These are phyloP conservation scores for Anthoptus insignis DNA, from an alignment of 2,888 invertebrate genomes.

Conservation along the genomic window DNA sequence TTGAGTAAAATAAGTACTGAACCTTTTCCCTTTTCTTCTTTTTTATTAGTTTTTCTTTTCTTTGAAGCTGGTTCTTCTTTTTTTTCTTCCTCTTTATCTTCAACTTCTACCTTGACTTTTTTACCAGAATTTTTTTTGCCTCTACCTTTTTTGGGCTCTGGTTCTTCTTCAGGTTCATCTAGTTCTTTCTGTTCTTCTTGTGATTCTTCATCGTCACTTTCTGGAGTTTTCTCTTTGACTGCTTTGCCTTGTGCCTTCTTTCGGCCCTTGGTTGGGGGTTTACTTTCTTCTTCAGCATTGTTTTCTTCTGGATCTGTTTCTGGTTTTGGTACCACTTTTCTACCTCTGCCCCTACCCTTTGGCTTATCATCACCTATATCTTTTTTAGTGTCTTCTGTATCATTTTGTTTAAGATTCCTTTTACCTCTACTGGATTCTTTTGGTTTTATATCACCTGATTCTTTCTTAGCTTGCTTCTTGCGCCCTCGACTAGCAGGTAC, in stretches of 20 bases:
- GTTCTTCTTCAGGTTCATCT: constrained; percentile 58
- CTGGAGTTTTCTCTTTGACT: constrained; percentile 59
- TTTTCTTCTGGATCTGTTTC: constrained; percentile 58
- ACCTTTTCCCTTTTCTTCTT: constrained; percentile 70
- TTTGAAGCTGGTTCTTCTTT: constrained; percentile 60
- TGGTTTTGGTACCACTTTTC: constrained; percentile 63
- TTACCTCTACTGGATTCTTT: constrained; percentile 63
- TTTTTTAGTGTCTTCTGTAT: constrained; percentile 49
- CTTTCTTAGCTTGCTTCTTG: constrained; percentile 72
- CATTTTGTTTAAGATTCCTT: constrained; percentile 63
- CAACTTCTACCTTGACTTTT: constrained; percentile 69
- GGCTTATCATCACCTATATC: constrained; percentile 63
- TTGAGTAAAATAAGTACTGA: constrained; percentile 31
- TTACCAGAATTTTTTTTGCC: constrained; percentile 67
- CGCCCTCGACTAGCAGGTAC: constrained; percentile 61
- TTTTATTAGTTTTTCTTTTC: constrained; percentile 67
- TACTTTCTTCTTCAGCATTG: constrained; percentile 56
- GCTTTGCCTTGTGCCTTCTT: constrained; percentile 58
- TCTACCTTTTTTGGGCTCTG: constrained; percentile 71
- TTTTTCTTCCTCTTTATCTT: constrained; percentile 59
- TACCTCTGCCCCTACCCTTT: constrained; percentile 68
- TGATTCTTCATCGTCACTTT: constrained; percentile 59
- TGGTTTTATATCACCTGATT: constrained; percentile 58
- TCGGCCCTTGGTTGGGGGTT: constrained; percentile 56
- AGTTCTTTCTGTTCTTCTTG: constrained; percentile 57